phyloP scores from a whole-genome alignment of 1,140 invertebrate genomes.

The Xylocopa sonorina region DNA sequence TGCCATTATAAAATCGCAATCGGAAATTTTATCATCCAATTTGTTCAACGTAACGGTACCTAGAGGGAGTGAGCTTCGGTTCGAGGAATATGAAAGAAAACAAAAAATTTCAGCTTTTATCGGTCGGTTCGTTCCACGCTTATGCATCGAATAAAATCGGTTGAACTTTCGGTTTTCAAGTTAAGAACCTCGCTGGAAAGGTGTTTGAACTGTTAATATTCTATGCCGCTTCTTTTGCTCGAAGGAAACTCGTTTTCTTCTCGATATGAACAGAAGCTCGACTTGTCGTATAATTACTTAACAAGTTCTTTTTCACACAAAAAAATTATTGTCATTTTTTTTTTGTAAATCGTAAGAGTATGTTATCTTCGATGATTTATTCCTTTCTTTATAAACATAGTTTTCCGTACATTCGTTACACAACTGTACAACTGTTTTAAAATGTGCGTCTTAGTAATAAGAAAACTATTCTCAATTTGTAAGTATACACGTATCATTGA shows the following conservation, averaged over 20 bases:
- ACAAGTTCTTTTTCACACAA: too few relatives aligned
- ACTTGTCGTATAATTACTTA: not conserved
- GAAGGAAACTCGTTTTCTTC: conserved; percentile 11
- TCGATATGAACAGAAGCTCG: not conserved
- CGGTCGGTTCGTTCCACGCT: not conserved
- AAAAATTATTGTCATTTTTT: too few relatives aligned
- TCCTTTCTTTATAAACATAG: too few relatives aligned
- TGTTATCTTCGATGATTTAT: too few relatives aligned
- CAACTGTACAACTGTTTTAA: too few relatives aligned
- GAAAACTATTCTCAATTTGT: too few relatives aligned
- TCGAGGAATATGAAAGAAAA: too few relatives aligned
- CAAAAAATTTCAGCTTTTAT: not conserved
- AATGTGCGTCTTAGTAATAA: too few relatives aligned
- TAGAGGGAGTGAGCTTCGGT: not conserved
- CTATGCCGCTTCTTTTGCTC: not conserved
- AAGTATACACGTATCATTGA: too few relatives aligned
- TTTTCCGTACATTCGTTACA: too few relatives aligned
- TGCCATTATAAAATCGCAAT: not conserved
- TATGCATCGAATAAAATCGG: not conserved
- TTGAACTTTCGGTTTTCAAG: not conserved
- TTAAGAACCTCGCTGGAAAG: not conserved
- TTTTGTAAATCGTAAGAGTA: too few relatives aligned
- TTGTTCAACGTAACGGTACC: too few relatives aligned
- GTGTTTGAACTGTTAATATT: conserved; percentile 27
- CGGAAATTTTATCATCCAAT: not conserved